Conservation (phyloP, 2,797 vertebrate genomes). For the Myoxocephalus aenaeus region DNA sequence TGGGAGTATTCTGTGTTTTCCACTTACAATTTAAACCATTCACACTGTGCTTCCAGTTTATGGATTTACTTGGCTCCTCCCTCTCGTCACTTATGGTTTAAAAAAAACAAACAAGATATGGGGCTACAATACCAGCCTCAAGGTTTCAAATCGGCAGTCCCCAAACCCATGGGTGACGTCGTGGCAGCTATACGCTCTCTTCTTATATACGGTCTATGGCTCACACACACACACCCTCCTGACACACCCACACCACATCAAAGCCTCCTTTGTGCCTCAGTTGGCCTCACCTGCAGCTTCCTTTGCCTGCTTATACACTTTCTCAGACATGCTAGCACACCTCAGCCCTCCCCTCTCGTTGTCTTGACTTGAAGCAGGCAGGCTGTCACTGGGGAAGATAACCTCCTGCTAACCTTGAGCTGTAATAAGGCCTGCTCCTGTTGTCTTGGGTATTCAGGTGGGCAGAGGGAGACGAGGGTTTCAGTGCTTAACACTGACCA, state of each 20-base stretch:
- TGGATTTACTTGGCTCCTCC: not conserved
- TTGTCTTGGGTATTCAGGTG: constrained; percentile 71
- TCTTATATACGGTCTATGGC: not conserved
- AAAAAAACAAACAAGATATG: not conserved
- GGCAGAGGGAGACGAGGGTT: constrained; percentile 41
- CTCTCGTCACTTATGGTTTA: not conserved
- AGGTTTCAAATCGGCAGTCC: not conserved
- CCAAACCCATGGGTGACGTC: not conserved
- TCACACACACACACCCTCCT: not conserved
- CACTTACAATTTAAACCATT: not conserved
- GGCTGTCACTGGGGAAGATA: constrained; percentile 70
- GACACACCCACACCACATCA: constrained; percentile 35
- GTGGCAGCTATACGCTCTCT: not conserved
- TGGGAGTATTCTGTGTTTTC: not conserved
- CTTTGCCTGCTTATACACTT: constrained; percentile 23
- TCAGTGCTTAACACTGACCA: constrained; percentile 44
- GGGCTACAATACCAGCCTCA: not conserved
- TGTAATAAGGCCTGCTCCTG: constrained; percentile 66
- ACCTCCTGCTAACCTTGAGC: constrained; percentile 82
- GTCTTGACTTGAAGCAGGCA: constrained; percentile 46
- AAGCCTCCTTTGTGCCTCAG: constrained; percentile 18
- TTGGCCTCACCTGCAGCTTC: constrained; percentile 19
- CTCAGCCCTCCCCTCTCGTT: constrained; percentile 5
- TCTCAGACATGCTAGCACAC: constrained; percentile 13
- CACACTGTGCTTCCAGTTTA: not conserved